These are phyloP conservation scores for Myotis brandtii DNA, from an alignment of 2,113 vertebrate species.

Conservation along the genomic window DNA sequence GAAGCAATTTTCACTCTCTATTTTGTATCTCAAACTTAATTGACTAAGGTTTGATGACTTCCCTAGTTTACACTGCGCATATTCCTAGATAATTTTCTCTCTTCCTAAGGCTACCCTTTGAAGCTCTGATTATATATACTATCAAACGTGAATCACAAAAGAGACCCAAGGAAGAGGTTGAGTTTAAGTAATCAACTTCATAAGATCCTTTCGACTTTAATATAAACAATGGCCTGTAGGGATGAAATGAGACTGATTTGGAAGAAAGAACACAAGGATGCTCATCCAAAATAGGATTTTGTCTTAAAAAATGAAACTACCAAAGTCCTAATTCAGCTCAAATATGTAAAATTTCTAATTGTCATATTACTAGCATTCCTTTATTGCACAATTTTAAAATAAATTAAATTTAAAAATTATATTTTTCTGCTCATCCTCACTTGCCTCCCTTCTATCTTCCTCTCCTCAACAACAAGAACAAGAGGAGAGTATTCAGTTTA, in stretches of 20 bases:
- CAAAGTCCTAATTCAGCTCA: not conserved
- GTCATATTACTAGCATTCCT: not conserved
- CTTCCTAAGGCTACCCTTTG: conserved; percentile 56
- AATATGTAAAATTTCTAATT: not conserved
- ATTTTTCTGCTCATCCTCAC: not conserved
- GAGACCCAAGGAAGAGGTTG: conserved; percentile 13
- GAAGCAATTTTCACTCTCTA: conserved; percentile 60
- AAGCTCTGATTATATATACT: conserved; percentile 65
- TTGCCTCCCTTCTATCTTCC: not conserved
- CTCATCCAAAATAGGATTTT: not conserved
- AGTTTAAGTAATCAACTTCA: conserved; percentile 54
- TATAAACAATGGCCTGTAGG: conserved; percentile 45
- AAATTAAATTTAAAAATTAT: not conserved
- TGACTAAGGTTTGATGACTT: not conserved
- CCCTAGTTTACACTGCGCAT: not conserved
- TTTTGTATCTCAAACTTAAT: conserved; percentile 40
- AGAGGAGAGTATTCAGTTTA: not conserved
- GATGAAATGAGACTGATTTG: conserved; percentile 2
- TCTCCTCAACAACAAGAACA: not conserved
- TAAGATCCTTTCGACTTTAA: conserved; percentile 35
- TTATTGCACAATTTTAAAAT: not conserved
- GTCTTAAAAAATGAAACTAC: not conserved
- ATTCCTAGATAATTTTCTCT: conserved; percentile 49
- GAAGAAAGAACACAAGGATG: not conserved
- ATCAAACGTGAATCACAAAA: conserved; percentile 43